Evolutionary conservation across 2,888 invertebrate species (phyloP).

Genomic region (Philereme transversata): DNA sequence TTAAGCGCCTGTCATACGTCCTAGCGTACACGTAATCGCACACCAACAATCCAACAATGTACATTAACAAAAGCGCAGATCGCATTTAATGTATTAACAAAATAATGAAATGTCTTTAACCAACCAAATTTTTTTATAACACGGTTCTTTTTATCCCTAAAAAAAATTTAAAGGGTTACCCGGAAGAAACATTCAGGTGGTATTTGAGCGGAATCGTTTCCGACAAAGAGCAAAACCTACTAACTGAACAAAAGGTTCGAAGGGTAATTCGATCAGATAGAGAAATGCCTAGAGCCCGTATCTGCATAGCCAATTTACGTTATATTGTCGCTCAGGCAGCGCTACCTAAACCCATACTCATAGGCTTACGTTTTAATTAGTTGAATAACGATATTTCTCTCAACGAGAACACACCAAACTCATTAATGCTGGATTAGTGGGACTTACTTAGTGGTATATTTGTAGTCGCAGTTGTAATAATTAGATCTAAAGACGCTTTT

Average conservation of each 20-base stretch:
- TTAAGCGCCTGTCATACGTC: slow-evolving; percentile 74
- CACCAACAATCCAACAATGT: slow-evolving; percentile 51
- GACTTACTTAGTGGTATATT: background rate
- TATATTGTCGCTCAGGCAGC: slow-evolving; percentile 25
- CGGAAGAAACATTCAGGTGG: slow-evolving; percentile 6
- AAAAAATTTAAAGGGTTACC: slow-evolving; percentile 11
- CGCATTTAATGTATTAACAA: slow-evolving; percentile 38
- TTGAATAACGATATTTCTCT: slow-evolving; percentile 25
- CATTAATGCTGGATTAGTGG: slow-evolving; percentile 10
- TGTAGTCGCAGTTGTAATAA: slow-evolving; percentile 9
- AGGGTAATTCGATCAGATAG: slow-evolving; percentile 28
- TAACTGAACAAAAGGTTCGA: slow-evolving; percentile 29
- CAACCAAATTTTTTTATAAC: slow-evolving; percentile 1
- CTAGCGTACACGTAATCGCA: slow-evolving; percentile 54
- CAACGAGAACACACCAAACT: slow-evolving; percentile 17
- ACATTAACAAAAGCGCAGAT: slow-evolving; percentile 55
- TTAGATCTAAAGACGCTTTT: background rate
- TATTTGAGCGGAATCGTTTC: slow-evolving; percentile 21
- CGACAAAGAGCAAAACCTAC: slow-evolving; percentile 19
- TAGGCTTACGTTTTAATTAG: slow-evolving; percentile 33
- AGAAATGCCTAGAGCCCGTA: slow-evolving; percentile 23
- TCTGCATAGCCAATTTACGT: slow-evolving; percentile 30
- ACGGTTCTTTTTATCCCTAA: background rate
- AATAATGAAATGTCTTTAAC: background rate
- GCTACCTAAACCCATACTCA: slow-evolving; percentile 27